Base-by-base conservation (phyloP, 2,888 invertebrate species). In the Drosophila paramelanica region DNA sequence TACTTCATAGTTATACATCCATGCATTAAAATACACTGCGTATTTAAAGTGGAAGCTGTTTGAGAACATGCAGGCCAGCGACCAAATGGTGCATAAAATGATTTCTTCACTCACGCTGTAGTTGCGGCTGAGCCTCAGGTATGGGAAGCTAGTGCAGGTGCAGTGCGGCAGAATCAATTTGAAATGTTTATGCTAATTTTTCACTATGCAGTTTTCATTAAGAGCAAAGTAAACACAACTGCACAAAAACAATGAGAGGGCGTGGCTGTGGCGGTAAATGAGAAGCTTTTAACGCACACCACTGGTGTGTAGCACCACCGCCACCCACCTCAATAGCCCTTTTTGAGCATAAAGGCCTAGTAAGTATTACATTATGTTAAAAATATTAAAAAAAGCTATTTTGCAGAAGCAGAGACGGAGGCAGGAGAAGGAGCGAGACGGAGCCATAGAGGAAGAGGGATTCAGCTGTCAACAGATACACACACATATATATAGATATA, bases 361-460 rank as follows among this genome's bases (percentile, higher is more conserved):
- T 66, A 71, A 77, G 69, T 61, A 73, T 73, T 79, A 87, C 75
- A 89, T 84, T 89, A 84, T 89, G 84, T 84, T 67, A 80, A 67
- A 69, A 89, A 81, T 74, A 81, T 73, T 77, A 13, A 13, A n/a
- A 20, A 20, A 20, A 6, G 69, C 43, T 56, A 46, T 50, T 78
- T 59, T 41, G 25, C 23, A 25, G 27, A 25, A 23, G 33, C 17
- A 50, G 31, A 20, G 2, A 14, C 13, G n/a, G 38, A 13, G 23
- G 11, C 33, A 33, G 31, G 31, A 31, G 31, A 33, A 33, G 23
- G 27, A 58, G 39, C 36, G 49, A 50, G 47, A 17, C 8, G 20
- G 31, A 17, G n/a, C 42, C 39, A 0, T 6, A 14, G 42, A 14
- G 50, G 36, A 6, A 14, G 10, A 11, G 39, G 14, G 52, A 27